Percentiles rank a stretch among this genome's conserved stretches.
phyloP scores from a whole-genome alignment of 2,113 vertebrate genomes.

The Catagonus wagneri region DNA sequence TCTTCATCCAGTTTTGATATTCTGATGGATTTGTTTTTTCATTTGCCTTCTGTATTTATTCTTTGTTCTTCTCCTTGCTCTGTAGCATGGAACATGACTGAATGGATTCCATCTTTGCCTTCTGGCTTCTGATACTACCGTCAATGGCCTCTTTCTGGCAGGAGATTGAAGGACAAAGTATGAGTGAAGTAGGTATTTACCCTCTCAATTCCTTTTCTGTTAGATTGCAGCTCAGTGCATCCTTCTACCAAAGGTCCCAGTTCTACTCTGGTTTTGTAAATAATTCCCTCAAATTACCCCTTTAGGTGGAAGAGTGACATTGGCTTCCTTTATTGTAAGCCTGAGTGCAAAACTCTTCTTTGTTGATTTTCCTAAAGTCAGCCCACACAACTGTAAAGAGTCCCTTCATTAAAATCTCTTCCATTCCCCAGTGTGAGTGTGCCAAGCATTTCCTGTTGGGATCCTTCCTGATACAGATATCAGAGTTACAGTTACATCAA shows the following conservation, averaged over 20 bases:
- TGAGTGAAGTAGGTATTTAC: not conserved
- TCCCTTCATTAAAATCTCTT: not conserved
- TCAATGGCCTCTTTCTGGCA: not conserved
- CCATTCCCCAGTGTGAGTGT: not conserved
- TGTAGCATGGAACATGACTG: not conserved
- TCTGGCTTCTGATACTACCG: not conserved
- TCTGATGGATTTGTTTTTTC: not conserved
- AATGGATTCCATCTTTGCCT: not conserved
- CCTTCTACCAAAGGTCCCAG: not conserved
- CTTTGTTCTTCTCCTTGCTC: not conserved
- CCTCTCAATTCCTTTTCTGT: not conserved
- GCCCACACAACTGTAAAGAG: not conserved
- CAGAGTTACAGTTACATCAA: not conserved
- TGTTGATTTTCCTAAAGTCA: not conserved
- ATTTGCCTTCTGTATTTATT: not conserved
- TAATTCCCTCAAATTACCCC: not conserved
- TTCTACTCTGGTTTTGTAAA: not conserved
- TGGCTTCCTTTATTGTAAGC: not conserved
- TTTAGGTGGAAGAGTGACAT: not conserved
- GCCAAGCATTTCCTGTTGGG: not conserved
- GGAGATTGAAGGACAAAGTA: not conserved
- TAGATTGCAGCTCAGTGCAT: not conserved
- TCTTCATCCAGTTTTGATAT: conserved; percentile 14
- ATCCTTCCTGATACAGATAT: not conserved
- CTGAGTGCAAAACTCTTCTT: not conserved